These are phyloP conservation scores for Syngnathus scovelli DNA, from an alignment of 2,113 vertebrate species.

Conservation along the genomic window DNA sequence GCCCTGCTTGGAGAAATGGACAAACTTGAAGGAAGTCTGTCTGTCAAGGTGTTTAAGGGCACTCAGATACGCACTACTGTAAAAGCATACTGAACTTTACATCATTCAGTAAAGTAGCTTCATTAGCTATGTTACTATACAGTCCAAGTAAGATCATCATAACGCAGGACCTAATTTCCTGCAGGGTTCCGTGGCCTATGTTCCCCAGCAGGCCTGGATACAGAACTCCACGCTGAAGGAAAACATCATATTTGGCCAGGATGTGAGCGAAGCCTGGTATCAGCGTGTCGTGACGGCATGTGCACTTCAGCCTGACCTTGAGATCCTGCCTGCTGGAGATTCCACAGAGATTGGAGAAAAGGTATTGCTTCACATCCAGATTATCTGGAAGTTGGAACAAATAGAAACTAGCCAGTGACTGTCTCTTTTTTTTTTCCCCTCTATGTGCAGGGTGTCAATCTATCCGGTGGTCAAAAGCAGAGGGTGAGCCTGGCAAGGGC, in stretches of 20 bases:
- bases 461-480: slow-evolving; percentile 95
- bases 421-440: neutral
- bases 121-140: neutral
- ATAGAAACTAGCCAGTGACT: no score
- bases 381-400: neutral
- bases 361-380: slow-evolving; percentile 58
- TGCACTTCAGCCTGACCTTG: slow-evolving; percentile 84
- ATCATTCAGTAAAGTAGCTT: neutral
- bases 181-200: slow-evolving; percentile 87
- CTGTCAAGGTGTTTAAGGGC: slow-evolving; percentile 75
- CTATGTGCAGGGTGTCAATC: slow-evolving; percentile 82
- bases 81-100: neutral
- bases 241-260: slow-evolving; percentile 86
- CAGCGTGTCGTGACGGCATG: slow-evolving; percentile 80
- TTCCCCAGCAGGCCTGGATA: slow-evolving; percentile 96
- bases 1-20: slow-evolving; percentile 94
- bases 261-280: slow-evolving; percentile 72
- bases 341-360: slow-evolving; percentile 94
- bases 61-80: neutral
- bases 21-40: slow-evolving; percentile 80
- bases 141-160: neutral
- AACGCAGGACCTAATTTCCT: neutral
- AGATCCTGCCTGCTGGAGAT: slow-evolving; percentile 85
- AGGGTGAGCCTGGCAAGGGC: slow-evolving; percentile 89
- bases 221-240: slow-evolving; percentile 86